phyloP scores from a whole-genome alignment of 2,888 invertebrate species.

The Drosophila phalerata region DNA sequence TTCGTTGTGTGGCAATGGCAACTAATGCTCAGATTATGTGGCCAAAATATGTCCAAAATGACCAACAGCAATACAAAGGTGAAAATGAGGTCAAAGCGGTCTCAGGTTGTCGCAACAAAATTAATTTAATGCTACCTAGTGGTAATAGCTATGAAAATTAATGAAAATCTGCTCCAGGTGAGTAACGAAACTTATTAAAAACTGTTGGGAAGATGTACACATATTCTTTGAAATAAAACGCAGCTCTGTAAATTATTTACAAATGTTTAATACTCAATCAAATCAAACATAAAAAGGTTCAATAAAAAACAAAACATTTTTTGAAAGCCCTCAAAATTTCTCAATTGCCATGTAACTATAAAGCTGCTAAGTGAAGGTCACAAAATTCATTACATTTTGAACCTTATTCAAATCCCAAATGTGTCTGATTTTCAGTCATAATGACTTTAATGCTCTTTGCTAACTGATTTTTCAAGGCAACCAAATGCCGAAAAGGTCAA shows the following conservation, averaged over 20 bases:
- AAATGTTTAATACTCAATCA: not conserved
- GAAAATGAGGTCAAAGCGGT: conserved; percentile 36
- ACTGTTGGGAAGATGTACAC: too few species aligned
- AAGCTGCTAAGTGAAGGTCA: conserved; percentile 6
- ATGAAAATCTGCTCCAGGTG: not conserved
- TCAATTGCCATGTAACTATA: not conserved
- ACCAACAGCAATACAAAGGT: conserved; percentile 31
- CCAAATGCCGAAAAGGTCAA: conserved; percentile 48
- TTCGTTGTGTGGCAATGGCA: conserved; percentile 24
- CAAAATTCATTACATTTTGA: not conserved
- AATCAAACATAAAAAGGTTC: not conserved
- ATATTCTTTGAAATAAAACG: too few species aligned
- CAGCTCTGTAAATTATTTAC: not conserved
- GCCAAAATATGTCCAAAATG: conserved; percentile 24
- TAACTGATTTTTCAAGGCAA: conserved; percentile 42
- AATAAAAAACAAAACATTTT: not conserved
- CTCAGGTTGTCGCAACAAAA: conserved; percentile 1
- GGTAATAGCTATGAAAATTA: not conserved
- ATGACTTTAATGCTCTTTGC: conserved; percentile 13
- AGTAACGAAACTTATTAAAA: not conserved
- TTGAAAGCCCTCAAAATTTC: not conserved
- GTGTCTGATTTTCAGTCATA: conserved; percentile 11
- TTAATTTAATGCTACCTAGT: not conserved
- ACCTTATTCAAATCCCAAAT: conserved; percentile 20
- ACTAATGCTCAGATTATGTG: conserved; percentile 57